phyloP scores from a whole-genome alignment of 2,797 vertebrate genomes.

The Pangasius mekongensis region DNA sequence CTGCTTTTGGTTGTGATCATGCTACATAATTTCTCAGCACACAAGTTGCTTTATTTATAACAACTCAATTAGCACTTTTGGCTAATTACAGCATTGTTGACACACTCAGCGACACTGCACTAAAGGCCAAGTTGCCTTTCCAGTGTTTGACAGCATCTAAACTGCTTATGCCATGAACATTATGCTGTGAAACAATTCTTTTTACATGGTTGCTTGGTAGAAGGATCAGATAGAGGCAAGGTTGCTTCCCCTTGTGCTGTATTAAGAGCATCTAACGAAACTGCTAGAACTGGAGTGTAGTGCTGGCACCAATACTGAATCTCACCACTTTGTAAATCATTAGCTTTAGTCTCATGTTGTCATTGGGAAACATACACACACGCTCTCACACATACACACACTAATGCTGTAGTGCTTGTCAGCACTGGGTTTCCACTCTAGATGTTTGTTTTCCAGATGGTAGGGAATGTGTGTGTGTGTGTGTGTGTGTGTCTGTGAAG shows the following conservation, averaged over 20 bases:
- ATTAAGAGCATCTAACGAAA: conserved; percentile 71
- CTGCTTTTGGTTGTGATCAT: conserved; percentile 53
- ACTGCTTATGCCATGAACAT: conserved; percentile 63
- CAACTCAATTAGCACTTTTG: conserved; percentile 63
- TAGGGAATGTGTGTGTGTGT: conserved; percentile 37
- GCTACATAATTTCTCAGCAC: conserved; percentile 68
- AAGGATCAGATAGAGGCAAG: conserved; percentile 71
- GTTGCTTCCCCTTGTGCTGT: conserved; percentile 68
- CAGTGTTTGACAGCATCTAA: conserved; percentile 61
- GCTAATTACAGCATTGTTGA: conserved; percentile 69
- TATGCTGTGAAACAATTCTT: conserved; percentile 64
- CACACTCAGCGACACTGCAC: conserved; percentile 56
- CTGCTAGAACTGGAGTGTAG: conserved; percentile 57
- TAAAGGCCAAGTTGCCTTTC: conserved; percentile 64
- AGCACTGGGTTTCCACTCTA: conserved; percentile 17
- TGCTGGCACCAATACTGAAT: conserved; percentile 49
- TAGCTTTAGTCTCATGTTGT: conserved; percentile 48
- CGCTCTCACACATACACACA: not conserved
- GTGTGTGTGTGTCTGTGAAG: conserved; percentile 27
- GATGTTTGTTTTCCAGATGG: conserved; percentile 42
- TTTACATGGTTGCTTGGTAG: conserved; percentile 64
- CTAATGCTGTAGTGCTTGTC: conserved; percentile 29
- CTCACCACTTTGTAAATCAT: conserved; percentile 53
- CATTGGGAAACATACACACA: conserved; percentile 44
- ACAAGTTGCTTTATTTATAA: conserved; percentile 65